Base-by-base conservation (phyloP, 2,888 invertebrate genomes). In the Venustoraphidia nigricollis region DNA sequence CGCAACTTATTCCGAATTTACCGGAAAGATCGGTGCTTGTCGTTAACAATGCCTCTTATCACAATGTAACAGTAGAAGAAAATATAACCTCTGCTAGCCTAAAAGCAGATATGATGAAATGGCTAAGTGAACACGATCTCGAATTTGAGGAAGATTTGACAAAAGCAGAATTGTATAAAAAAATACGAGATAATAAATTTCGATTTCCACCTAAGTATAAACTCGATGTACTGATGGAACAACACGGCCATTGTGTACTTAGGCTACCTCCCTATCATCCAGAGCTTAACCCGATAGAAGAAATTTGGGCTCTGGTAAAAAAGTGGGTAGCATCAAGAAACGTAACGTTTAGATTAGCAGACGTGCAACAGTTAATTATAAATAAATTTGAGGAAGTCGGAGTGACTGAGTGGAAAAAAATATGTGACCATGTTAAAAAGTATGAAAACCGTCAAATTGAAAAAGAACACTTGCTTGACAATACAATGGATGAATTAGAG, bases 1-100 rank as follows among this genome's bases (percentile, higher is more conserved):
- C 50, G 8, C 52, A 58, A 45, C 46, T 60, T 35, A 45, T 59
- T 3, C 58, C 59, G 10, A 60, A 59, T 46, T 41, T 60, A 14
- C 55, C 55, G 13, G 51, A 52, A 8, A 54, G 52, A 39, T 54
- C 57, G 2, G 52, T 54, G 8, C 11, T 52, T 6, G 47, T 52
- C 5, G 36, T 52, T 10, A 52, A 54, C 43, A 17, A 60, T 50
- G 57, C 57, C 2, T 53, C 59, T 2, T 59, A 59, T 46, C 57
- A 59, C 42, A 60, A 58, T 38, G 47, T 44, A 11, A 34, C 17
- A n/a, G n/a, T 36, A 44, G n/a, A 51, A 49, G 11, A 39, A 10
- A 37, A 39, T 13, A 46, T 39, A 38, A 36, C 13, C 36, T 14
- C 3, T 10, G 36, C 39, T 10, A 36, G 42, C 10, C 11, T 35